Base-by-base conservation (phyloP, 2,113 vertebrate genomes). In the Tyrannus savana region DNA sequence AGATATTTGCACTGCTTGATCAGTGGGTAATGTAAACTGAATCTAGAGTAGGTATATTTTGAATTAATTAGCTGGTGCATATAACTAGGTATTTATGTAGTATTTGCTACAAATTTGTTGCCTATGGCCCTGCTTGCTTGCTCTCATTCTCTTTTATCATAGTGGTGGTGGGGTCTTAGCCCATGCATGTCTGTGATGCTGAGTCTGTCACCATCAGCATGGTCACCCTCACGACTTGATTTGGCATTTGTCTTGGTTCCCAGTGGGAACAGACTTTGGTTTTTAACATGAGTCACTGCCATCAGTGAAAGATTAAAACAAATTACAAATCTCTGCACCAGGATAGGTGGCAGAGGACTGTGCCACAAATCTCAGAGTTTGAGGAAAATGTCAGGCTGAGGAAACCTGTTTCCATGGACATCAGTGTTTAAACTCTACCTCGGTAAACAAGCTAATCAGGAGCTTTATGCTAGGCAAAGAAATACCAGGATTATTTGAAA, bases 81-180 rank as follows among this genome's bases (percentile, higher is more conserved):
- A 22, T 49, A 79, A n/a, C 4, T 24, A 14, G 24, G 2, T 88
- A 14, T 74, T 67, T 53, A 30, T 39, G 4, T 46, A 76, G 10
- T 19, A 68, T 76, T 83, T 80, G 6, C 39, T 7, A 47, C 6
- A 63, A n/a, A 78, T 55, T 46, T 72, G 14, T 35, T 13, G 33
- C 12, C 11, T 55, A 7, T 35, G 9, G 24, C 7, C 12, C 35
- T 46, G 5, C 6, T 31, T 44, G 5, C 19, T 63, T 64, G 10
- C 35, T 6, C 39, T 75, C 23, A 6, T 59, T 74, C 35, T 63
- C 49, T 46, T 81, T 49, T 27, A 31, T 39, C 3, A 10, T n/a
- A 5, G 6, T 63, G 14, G 41, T 39, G 14, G 5, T 25, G 10
- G 15, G 0, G 3, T n/a, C 10, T 37, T 80, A 35, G 1, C 5